phyloP scores from a whole-genome alignment of 2,113 vertebrate species.

The Channa argus region DNA sequence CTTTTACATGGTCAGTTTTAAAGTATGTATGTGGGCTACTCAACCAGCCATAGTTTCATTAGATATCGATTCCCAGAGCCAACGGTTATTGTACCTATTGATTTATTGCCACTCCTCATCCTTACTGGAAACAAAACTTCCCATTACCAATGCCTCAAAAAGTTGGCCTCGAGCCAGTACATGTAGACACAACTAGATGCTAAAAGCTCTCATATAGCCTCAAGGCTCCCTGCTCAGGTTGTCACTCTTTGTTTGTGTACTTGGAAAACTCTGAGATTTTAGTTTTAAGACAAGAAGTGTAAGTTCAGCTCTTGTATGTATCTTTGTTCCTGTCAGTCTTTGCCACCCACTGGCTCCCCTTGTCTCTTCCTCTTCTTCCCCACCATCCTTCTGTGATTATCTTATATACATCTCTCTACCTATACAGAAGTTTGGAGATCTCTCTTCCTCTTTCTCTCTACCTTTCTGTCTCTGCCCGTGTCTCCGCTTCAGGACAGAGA shows the following conservation, averaged over 20 bases:
- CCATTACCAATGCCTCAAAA: constrained; percentile 48
- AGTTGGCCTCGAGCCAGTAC: constrained; percentile 49
- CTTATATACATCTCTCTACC: constrained; percentile 56
- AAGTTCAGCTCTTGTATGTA: constrained; percentile 32
- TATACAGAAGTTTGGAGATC: constrained; percentile 54
- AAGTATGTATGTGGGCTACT: constrained; percentile 10
- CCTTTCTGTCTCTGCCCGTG: constrained; percentile 40
- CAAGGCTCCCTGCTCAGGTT: constrained; percentile 43
- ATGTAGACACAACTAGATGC: constrained; percentile 25
- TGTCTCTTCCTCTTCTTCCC: constrained; percentile 21
- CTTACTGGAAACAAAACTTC: constrained; percentile 47
- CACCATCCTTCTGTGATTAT: constrained; percentile 47
- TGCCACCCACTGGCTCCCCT: constrained; percentile 31
- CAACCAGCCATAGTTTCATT: constrained; percentile 25
- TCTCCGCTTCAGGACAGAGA: constrained; percentile 71
- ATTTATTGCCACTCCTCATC: constrained; percentile 25
- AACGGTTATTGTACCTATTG: constrained; percentile 10
- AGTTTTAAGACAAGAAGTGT: constrained; percentile 33
- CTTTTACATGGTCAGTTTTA: constrained; percentile 7
- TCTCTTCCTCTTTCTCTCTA: constrained; percentile 42
- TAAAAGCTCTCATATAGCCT: constrained; percentile 48
- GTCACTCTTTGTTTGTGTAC: constrained; percentile 45
- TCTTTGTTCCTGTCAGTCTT: constrained; percentile 28
- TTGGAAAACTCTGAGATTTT: constrained; percentile 31
- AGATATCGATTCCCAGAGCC: constrained; percentile 13